Evolutionary conservation across 1,140 invertebrate genomes (phyloP).

Genomic region (Mizuhopecten yessoensis): DNA sequence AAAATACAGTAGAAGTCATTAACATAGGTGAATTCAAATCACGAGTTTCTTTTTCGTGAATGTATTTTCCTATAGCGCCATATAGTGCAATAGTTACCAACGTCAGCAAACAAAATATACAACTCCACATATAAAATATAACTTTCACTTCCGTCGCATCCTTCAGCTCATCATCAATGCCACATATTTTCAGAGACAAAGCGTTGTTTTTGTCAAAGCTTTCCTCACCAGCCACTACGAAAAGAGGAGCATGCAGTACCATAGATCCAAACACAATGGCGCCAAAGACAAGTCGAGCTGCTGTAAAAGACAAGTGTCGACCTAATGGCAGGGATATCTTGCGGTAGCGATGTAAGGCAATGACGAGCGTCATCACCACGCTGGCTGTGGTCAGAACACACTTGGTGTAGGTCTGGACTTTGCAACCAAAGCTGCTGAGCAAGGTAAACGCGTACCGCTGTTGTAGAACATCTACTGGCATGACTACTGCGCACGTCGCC

Average conservation of each 20-base stretch:
- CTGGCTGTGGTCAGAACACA: background rate
- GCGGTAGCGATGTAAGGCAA: background rate
- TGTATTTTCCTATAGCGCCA: background rate
- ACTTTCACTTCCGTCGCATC: background rate
- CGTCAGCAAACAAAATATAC: background rate
- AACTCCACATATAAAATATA: background rate
- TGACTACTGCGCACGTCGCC: background rate
- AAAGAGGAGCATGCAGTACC: background rate
- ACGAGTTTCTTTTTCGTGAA: background rate
- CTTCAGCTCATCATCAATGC: background rate
- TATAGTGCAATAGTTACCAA: background rate
- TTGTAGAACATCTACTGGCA: background rate
- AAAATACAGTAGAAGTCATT: background rate
- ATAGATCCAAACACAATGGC: background rate
- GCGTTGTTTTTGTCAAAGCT: background rate
- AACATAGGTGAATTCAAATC: background rate
- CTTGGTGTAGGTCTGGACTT: background rate
- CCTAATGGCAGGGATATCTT: background rate
- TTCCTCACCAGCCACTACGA: background rate
- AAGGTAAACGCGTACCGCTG: background rate
- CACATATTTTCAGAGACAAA: background rate
- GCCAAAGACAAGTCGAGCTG: background rate
- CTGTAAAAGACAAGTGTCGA: background rate
- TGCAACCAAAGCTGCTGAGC: background rate
- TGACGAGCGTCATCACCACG: background rate